phyloP scores from a whole-genome alignment of 2,797 vertebrate genomes.

The Lacerta viridis region DNA sequence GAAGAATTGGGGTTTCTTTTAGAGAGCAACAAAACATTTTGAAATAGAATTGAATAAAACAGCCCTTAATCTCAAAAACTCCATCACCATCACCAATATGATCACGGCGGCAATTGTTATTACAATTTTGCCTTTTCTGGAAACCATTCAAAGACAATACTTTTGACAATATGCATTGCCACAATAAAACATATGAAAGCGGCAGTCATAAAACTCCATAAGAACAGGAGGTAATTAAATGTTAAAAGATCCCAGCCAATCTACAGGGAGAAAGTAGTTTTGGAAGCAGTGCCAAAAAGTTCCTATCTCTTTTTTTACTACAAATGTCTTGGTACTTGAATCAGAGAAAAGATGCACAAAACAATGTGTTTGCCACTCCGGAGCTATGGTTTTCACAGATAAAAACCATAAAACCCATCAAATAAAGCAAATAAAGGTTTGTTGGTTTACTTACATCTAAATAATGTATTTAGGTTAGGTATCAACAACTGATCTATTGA shows the following conservation, averaged over 20 bases:
- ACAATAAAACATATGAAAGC: background rate
- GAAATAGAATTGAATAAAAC: slow-evolving; percentile 6
- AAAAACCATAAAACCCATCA: background rate
- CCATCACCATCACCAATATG: background rate
- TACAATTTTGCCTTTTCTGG: background rate
- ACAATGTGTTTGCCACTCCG: background rate
- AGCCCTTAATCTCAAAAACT: background rate
- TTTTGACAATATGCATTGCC: background rate
- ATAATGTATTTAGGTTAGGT: background rate
- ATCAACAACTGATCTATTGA: background rate
- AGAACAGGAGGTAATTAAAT: background rate
- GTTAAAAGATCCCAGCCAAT: background rate
- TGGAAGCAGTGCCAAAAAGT: background rate
- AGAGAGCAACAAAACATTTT: background rate
- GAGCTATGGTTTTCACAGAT: background rate
- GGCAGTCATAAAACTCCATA: background rate
- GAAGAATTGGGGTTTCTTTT: slow-evolving; percentile 17
- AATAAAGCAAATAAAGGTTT: background rate
- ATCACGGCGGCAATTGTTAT: background rate
- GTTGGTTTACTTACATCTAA: no score
- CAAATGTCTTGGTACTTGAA: background rate
- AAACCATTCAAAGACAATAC: background rate
- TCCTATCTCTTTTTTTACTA: background rate
- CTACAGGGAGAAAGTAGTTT: background rate
- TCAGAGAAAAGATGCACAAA: background rate